phyloP scores from a whole-genome alignment of 2,888 invertebrate species.

The Tetheella fluctuosa region DNA sequence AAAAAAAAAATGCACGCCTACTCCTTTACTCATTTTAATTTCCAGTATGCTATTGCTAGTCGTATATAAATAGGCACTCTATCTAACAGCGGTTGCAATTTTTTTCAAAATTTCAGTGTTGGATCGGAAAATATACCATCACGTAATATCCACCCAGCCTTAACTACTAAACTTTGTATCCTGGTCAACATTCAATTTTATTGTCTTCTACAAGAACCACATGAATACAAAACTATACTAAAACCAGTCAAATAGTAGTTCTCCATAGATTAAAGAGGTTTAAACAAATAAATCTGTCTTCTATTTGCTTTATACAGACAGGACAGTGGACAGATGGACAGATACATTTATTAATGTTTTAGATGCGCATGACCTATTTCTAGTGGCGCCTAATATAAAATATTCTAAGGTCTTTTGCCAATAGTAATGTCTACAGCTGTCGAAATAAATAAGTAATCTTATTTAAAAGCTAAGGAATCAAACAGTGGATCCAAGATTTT shows the following conservation, averaged over 20 bases:
- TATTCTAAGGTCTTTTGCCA: not conserved
- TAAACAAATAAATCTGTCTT: constrained; percentile 1
- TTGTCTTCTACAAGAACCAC: not conserved
- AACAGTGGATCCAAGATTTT: no score
- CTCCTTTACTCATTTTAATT: no score
- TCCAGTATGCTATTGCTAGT: no score
- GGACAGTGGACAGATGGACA: not conserved
- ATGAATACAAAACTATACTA: not conserved
- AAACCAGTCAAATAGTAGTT: not conserved
- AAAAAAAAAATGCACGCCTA: no score
- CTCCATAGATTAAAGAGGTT: not conserved
- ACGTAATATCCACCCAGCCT: no score
- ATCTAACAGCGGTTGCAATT: no score
- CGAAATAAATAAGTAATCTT: not conserved
- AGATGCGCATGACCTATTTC: not conserved
- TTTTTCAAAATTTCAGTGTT: no score
- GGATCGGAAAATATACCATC: no score
- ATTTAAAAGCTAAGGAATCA: not conserved
- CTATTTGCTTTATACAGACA: not conserved
- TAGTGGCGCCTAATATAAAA: constrained; percentile 7
- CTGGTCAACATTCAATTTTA: not conserved
- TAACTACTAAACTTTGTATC: no score
- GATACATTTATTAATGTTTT: not conserved
- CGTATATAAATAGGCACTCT: no score
- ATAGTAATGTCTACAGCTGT: not conserved